A percentile compares a stretch with the other conserved stretches of the same genome.
phyloP scores from a whole-genome alignment of 2,888 invertebrate genomes.

The Syritta pipiens region DNA sequence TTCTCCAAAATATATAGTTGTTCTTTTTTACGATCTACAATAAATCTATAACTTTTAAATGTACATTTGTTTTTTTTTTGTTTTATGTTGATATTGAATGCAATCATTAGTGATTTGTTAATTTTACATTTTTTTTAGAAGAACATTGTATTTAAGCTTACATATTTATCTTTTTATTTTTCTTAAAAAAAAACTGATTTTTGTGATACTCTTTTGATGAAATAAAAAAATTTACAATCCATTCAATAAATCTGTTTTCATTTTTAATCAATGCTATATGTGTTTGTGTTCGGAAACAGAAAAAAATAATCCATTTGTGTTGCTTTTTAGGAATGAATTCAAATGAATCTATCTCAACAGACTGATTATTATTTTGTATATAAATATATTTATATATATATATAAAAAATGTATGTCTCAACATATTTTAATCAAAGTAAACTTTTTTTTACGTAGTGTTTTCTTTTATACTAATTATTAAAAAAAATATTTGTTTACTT shows the following conservation, averaged over 20 bases:
- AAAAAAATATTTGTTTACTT: conserved; percentile 46
- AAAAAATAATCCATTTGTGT: conserved; percentile 30
- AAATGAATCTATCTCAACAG: conserved; percentile 60
- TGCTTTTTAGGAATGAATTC: conserved; percentile 63
- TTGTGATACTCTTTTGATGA: conserved; percentile 27
- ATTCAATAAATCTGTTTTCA: conserved; percentile 15
- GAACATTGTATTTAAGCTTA: conserved; percentile 12
- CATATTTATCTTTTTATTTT: conserved; percentile 18
- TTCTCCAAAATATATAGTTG: conserved; percentile 41
- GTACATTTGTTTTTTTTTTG: conserved; percentile 43
- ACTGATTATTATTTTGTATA: conserved; percentile 57
- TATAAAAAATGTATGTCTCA: conserved; percentile 57
- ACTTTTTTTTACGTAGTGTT: conserved; percentile 38
- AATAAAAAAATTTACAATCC: conserved; percentile 33
- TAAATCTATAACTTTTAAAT: conserved; percentile 47
- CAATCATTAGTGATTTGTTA: conserved; percentile 25
- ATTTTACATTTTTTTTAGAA: conserved; percentile 3
- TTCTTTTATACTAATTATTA: conserved; percentile 37
- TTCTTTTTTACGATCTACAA: conserved; percentile 28
- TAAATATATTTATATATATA: conserved; percentile 56
- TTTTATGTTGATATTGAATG: conserved; percentile 26
- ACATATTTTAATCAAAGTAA: no score
- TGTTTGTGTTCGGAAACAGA: conserved; percentile 23
- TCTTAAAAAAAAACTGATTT: no score
- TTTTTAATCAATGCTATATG: conserved; percentile 69